Base-by-base conservation (phyloP, 2,113 vertebrate genomes). In the Peromyscus polionotus region DNA sequence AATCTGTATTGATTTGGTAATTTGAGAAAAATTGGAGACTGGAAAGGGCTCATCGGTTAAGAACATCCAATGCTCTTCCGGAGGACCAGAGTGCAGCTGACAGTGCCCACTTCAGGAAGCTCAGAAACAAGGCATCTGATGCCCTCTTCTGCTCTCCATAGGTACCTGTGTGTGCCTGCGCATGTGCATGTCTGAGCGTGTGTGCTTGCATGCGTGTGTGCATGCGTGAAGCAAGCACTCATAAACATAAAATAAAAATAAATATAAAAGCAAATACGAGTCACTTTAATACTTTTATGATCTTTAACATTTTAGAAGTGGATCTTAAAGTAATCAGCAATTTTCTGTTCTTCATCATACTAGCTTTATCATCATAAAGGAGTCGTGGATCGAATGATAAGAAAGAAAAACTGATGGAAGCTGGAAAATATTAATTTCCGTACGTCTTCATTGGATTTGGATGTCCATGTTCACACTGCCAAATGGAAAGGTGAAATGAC, bases 331-430 rank as follows among this genome's bases (percentile, higher is more conserved):
- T 6, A 84, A 93, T 86, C 61, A 88, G 33, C 1, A 87, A 90
- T 45, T 94, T 96, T 14, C 10, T 17, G 39, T 94, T 48, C 63
- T 75, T 87, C 7, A 84, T 94, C 24, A 73, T n/a, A 83, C 28
- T 57, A 87, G 9, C 57, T 92, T 93, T 51, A 5, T n/a, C 16
- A 97, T 88, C 36, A 79, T 39, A 84, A 91, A 88, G 26, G 76
- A 70, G 81, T 80, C 31, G 1, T 22, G 2, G 26, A 14, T 26
- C 5, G 36, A 75, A 36, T 31, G 28, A 10, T 54, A 36, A 61
- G 36, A 88, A 5, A 81, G 94, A 67, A 12, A 26, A 36, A 8
- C 1, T 14, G 67, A 48, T 12, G 2, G 2, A 6, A 7, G 2
- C 17, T 73, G 6, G 36, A 83, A 93, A 79, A 10, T 80, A 80